Conservation (phyloP, 2,797 vertebrate species). For the Pseudochromis fuscus region DNA sequence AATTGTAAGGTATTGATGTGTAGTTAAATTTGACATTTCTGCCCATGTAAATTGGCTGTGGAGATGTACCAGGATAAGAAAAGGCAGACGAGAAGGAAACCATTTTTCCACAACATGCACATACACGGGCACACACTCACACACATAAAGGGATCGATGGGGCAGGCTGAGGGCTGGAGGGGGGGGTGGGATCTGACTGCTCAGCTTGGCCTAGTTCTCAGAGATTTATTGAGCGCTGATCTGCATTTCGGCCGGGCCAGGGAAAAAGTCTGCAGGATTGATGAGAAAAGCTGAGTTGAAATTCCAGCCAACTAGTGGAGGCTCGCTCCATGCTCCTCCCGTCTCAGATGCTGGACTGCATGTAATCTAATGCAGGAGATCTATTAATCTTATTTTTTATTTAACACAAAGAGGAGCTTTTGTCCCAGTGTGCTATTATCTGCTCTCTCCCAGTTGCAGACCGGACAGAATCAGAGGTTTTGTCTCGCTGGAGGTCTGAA, state of each 20-base stretch:
- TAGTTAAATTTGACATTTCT: constrained; percentile 9
- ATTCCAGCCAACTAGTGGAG: constrained; percentile 67
- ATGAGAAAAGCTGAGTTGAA: constrained; percentile 78
- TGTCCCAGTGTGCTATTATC: constrained; percentile 23
- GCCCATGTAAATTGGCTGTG: constrained; percentile 34
- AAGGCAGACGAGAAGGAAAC: constrained; percentile 26
- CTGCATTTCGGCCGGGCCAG: constrained; percentile 75
- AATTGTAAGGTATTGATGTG: background rate
- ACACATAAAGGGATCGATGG: constrained; percentile 68
- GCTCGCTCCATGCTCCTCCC: constrained; percentile 57
- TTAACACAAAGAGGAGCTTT: constrained; percentile 42
- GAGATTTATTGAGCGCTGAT: constrained; percentile 82
- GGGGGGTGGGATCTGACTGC: constrained; percentile 70
- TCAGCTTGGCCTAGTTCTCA: constrained; percentile 81
- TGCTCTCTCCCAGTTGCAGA: constrained; percentile 19
- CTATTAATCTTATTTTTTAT: constrained; percentile 48
- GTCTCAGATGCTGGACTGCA: constrained; percentile 55
- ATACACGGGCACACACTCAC: constrained; percentile 14
- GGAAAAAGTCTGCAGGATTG: constrained; percentile 78
- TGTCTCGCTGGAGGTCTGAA: constrained; percentile 12
- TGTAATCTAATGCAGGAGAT: constrained; percentile 58
- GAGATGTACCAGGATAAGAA: constrained; percentile 54
- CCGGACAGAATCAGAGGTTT: constrained; percentile 27
- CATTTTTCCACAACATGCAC: constrained; percentile 24
- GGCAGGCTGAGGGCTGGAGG: constrained; percentile 40